These are phyloP conservation scores for Sipha flava DNA, from an alignment of 1,140 invertebrate species.

Conservation along the genomic window DNA sequence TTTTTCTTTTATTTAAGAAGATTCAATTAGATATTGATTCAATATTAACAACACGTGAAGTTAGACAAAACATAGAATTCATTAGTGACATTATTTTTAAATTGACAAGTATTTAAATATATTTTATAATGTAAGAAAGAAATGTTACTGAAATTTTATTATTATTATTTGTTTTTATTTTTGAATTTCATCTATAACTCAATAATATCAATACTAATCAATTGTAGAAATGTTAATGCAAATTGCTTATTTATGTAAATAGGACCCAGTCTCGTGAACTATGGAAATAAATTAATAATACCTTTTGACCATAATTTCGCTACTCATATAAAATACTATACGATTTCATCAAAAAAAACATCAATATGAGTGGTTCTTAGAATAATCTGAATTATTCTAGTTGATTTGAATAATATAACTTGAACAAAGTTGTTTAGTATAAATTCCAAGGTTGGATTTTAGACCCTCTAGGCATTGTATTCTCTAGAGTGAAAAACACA, in stretches of 20 bases:
- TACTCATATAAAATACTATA: too few species aligned
- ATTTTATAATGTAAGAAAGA: too few species aligned
- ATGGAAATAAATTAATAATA: too few species aligned
- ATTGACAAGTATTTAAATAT: too few species aligned
- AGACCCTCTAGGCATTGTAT: neutral
- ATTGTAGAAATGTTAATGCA: too few species aligned
- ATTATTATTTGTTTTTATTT: neutral
- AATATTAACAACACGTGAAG: too few species aligned
- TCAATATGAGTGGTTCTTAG: neutral
- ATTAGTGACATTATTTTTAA: too few species aligned
- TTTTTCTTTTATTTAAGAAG: neutral
- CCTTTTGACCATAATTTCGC: too few species aligned
- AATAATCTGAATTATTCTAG: neutral
- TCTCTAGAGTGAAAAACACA: neutral
- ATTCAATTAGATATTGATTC: neutral
- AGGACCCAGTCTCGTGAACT: neutral
- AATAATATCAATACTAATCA: too few species aligned
- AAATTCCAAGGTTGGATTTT: neutral
- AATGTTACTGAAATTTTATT: neutral
- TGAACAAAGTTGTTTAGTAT: neutral
- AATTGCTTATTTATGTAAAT: too few species aligned
- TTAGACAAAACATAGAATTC: too few species aligned
- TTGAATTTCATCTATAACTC: neutral
- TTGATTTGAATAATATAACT: neutral
- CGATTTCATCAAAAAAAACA: too few species aligned